A percentile compares a stretch with the other conserved stretches of the same genome.
phyloP scores from a whole-genome alignment of 2,113 vertebrate species.

The Rattus rattus region DNA sequence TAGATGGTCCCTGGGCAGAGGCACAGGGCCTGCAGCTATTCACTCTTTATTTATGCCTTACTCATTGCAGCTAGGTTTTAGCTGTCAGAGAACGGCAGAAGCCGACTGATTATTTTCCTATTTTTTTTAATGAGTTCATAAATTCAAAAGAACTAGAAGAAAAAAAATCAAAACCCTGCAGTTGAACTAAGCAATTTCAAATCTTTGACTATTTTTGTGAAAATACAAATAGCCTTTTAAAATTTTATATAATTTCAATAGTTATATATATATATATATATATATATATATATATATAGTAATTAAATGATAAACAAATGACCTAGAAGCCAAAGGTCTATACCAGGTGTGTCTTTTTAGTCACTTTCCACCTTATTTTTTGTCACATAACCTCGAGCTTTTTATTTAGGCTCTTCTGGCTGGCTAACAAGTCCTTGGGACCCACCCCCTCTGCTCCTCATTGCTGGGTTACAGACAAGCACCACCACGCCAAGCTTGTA shows the following conservation, averaged over 20 bases:
- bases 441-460: background rate
- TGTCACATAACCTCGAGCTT: background rate
- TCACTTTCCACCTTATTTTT: background rate
- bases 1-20: background rate
- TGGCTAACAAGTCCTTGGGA: background rate
- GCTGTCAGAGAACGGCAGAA: background rate
- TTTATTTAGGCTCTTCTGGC: background rate
- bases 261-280: no score
- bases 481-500: background rate
- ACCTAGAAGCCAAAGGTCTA: background rate
- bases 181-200: background rate
- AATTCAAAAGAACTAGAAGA: conserved; percentile 17
- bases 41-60: background rate
- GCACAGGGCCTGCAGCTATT: background rate
- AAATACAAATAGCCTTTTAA: conserved; percentile 30
- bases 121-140: background rate
- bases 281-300: no score
- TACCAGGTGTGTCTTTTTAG: background rate
- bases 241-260: background rate
- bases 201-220: conserved; percentile 23
- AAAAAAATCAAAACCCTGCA: background rate
- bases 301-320: background rate
- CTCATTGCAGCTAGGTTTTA: background rate
- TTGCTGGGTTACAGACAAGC: background rate
- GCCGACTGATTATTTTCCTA: background rate